These are phyloP conservation scores for Dysmachus trigonus DNA, from an alignment of 2,888 invertebrate genomes.

Conservation along the genomic window DNA sequence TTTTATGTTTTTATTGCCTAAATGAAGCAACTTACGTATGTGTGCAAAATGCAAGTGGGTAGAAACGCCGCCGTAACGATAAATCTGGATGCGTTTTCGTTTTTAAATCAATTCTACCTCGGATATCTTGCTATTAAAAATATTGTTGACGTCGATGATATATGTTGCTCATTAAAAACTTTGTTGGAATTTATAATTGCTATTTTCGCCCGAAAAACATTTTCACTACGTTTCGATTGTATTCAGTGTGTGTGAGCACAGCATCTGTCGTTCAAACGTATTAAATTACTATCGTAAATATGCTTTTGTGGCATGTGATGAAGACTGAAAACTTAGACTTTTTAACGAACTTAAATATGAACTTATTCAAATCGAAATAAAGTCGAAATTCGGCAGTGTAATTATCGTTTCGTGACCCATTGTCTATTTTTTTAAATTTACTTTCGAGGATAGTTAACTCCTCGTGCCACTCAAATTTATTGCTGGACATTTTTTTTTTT, in stretches of 20 bases:
- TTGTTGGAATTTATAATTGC: not conserved
- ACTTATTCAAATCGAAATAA: not conserved
- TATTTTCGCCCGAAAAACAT: not conserved
- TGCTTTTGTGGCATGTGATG: not conserved
- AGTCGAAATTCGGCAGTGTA: slow-evolving; percentile 15
- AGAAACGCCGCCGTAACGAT: not conserved
- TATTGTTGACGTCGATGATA: not conserved
- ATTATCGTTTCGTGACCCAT: not conserved
- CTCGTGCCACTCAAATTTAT: not conserved
- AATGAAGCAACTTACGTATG: not conserved
- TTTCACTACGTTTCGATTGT: slow-evolving; percentile 2
- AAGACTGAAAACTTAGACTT: not conserved
- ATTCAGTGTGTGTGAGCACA: not conserved
- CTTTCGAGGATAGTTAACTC: not conserved
- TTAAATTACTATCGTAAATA: not conserved
- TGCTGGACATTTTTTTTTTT: not conserved
- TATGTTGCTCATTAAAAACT: not conserved
- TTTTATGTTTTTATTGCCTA: not conserved
- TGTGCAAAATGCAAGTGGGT: not conserved
- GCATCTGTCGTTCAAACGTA: not conserved
- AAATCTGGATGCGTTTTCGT: not conserved
- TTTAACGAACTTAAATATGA: not conserved
- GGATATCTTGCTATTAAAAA: slow-evolving; percentile 2
- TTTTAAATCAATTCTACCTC: slow-evolving; percentile 5
- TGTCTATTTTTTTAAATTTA: not conserved